Evolutionary conservation across 1,140 invertebrate species (phyloP), one percentile per base, ranked within the genome.

Genomic region (Phortica variegata): DNA sequence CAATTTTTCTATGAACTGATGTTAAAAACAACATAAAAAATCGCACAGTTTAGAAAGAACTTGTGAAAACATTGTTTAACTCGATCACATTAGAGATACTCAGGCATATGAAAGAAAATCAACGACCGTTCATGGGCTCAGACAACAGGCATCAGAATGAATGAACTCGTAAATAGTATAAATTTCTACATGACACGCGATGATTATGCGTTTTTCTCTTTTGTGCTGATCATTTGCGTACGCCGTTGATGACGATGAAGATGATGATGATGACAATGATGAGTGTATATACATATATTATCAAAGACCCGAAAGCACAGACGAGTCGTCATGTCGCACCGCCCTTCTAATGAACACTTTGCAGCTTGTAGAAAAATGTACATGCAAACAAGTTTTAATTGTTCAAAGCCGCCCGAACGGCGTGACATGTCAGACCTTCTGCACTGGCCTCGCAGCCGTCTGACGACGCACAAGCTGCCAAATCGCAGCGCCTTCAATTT

Each of bases 141-240:
- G 21, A n/a, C 29, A 10, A 39, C 12, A 31, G 43, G 49, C 48
- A 52, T 47, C 54, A 58, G 60, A 62, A 41, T 56, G 54, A 68
- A 63, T 60, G 68, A 68, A 68, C 65, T 60, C 63, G 68, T 68
- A 68, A 68, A 68, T 68, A 68, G 63, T 69, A 68, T 68, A 68
- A 68, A 68, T 68, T 68, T 68, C 63, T 60, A 63, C 63, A 68
- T 68, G 63, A 68, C 63, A 68, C 63, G 63, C 63, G 65, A 68
- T 68, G 63, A 68, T 69, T 63, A 68, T 68, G 63, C 63, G 58
- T 65, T 60, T 60, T 68, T 48, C 55, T 57, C 60, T 63, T 33
- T 40, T 55, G 42, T 41, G 39, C 40, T 56, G 55, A 58, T 58
- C 55, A 58, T 58, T 58, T 58, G 56, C 56, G 56, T 58, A 58